Conservation (phyloP, 2,797 vertebrate genomes). For the Sebastes glaucus region DNA sequence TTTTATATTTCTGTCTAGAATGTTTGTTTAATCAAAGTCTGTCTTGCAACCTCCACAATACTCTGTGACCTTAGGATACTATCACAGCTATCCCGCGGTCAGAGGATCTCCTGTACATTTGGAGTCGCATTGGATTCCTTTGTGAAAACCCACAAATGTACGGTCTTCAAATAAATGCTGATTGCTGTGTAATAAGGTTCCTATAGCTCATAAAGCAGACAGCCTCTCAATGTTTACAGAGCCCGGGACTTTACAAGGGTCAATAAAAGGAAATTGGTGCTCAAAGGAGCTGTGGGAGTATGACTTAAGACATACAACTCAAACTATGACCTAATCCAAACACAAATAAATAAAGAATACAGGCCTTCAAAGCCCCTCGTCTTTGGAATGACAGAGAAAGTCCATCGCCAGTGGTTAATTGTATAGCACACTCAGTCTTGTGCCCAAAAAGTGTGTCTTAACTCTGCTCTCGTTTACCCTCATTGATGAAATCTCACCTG, state of each 20-base stretch:
- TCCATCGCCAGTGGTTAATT: constrained; percentile 21
- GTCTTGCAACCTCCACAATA: not conserved
- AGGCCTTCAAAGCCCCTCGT: not conserved
- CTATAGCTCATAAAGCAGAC: constrained; percentile 71
- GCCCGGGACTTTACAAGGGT: constrained; percentile 63
- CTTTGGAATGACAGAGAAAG: not conserved
- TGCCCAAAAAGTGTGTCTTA: constrained; percentile 30
- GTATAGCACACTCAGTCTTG: constrained; percentile 2
- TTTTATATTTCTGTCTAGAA: constrained; percentile 42
- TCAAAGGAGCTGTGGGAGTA: constrained; percentile 37
- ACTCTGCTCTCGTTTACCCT: constrained; percentile 42
- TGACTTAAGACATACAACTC: constrained; percentile 50
- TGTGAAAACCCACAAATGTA: constrained; percentile 39
- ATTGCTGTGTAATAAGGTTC: constrained; percentile 72
- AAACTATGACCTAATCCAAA: constrained; percentile 18
- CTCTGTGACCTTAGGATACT: constrained; percentile 12
- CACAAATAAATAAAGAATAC: constrained; percentile 14
- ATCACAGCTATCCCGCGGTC: not conserved
- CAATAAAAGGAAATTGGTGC: constrained; percentile 76
- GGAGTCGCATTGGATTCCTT: not conserved
- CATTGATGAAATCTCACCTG: constrained; percentile 64
- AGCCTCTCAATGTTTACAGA: constrained; percentile 61
- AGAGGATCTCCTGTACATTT: not conserved
- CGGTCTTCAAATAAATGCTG: constrained; percentile 64
- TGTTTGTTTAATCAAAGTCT: constrained; percentile 34